A percentile compares a stretch with the other conserved stretches of the same genome.
Evolutionary conservation across 2,888 invertebrate species (phyloP).

Genomic region (Chrysotoxum bicinctum): DNA sequence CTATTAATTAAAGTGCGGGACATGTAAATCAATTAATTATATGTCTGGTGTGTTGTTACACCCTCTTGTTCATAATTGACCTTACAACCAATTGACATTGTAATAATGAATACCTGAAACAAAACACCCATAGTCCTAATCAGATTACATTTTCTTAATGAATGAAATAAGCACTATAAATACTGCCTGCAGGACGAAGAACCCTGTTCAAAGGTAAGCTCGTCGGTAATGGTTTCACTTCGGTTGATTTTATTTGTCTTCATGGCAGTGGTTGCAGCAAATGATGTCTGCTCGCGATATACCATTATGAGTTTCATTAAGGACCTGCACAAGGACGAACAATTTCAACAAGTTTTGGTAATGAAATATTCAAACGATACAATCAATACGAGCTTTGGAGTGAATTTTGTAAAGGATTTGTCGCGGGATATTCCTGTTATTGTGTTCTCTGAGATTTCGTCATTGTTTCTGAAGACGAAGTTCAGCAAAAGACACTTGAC

Average conservation of each 20-base stretch:
- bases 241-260: background rate
- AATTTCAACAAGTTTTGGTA: constrained; percentile 26
- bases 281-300: background rate
- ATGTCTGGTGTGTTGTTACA: background rate
- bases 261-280: background rate
- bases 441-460: constrained; percentile 74
- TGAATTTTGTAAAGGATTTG: constrained; percentile 10
- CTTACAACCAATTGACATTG: background rate
- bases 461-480: constrained; percentile 73
- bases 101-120: background rate
- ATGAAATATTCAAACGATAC: constrained; percentile 7
- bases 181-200: background rate
- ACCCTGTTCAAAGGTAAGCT: background rate
- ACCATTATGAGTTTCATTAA: constrained; percentile 3
- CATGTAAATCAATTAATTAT: background rate
- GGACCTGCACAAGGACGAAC: constrained; percentile 12
- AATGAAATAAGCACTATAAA: constrained; percentile 12
- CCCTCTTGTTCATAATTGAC: background rate
- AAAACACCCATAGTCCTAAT: background rate
- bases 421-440: constrained; percentile 74
- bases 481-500: constrained; percentile 73
- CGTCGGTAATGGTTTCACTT: background rate
- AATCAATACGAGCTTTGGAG: background rate
- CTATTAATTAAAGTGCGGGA: background rate
- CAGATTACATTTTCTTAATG: background rate